Evolutionary conservation across 2,888 invertebrate genomes (phyloP).

Genomic region (Pristionchus mayeri): DNA sequence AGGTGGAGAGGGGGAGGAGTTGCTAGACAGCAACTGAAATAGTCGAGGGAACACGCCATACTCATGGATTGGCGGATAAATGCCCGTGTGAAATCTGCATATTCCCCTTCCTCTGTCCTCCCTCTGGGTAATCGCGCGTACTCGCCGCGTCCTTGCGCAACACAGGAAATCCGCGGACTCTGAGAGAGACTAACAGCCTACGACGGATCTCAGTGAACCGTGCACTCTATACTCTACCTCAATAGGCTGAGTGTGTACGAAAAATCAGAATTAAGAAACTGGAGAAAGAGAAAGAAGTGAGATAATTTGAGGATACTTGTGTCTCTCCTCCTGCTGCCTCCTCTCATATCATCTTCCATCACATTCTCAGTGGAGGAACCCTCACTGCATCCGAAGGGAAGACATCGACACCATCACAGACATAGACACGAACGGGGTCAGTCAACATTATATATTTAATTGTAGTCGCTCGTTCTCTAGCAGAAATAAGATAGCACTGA

Average conservation of each 20-base stretch:
- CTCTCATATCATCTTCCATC: constrained; percentile 1
- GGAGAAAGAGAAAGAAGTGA: neutral
- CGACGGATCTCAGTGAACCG: neutral
- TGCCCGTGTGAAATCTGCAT: constrained; percentile 20
- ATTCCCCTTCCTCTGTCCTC: neutral
- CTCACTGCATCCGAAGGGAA: neutral
- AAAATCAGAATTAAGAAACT: too few species aligned
- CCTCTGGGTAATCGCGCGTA: constrained; percentile 31
- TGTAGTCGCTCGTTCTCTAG: too few species aligned
- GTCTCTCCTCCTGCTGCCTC: neutral
- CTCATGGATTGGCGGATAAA: neutral
- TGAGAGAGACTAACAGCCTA: constrained; percentile 6
- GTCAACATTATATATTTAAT: neutral
- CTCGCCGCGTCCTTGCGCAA: constrained; percentile 19
- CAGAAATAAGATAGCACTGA: too few species aligned
- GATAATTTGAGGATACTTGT: constrained; percentile 8
- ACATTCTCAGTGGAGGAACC: constrained; percentile 44
- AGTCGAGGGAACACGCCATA: neutral
- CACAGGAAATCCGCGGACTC: constrained; percentile 32
- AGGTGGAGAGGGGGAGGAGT: neutral
- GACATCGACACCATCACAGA: constrained; percentile 5
- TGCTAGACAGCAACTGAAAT: neutral
- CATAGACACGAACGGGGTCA: constrained; percentile 27
- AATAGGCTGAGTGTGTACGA: neutral
- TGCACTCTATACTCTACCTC: neutral